Percentiles rank a stretch among this genome's conserved stretches.
Conservation (phyloP, 2,888 invertebrate species). For the Cheilosia vulpina region DNA sequence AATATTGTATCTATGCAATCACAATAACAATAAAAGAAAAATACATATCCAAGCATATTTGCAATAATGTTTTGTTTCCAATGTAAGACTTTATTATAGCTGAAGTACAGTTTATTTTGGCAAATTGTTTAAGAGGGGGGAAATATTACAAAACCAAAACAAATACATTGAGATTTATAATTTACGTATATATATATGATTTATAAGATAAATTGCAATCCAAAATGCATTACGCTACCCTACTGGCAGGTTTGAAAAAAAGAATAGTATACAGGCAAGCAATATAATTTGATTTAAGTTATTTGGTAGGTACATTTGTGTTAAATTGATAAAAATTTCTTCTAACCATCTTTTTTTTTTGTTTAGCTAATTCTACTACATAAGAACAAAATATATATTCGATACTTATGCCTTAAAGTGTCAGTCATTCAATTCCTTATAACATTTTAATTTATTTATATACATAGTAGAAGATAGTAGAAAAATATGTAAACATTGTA, state of each 20-base stretch:
- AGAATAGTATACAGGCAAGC: conserved; percentile 57
- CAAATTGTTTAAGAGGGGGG: conserved; percentile 19
- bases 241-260: conserved; percentile 53
- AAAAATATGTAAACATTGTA: conserved; percentile 22
- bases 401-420: conserved; percentile 80
- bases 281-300: conserved; percentile 46
- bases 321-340: conserved; percentile 57
- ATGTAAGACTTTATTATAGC: conserved; percentile 25
- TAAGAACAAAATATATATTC: conserved; percentile 51
- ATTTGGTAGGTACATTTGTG: conserved; percentile 78
- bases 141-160: conserved; percentile 15
- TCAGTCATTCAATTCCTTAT: conserved; percentile 82
- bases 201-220: conserved; percentile 52
- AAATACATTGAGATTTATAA: conserved; percentile 26
- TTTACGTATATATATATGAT: conserved; percentile 19
- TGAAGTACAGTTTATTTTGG: conserved; percentile 33
- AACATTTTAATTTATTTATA: conserved; percentile 42
- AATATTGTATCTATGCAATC: conserved; percentile 27
- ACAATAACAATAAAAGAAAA: conserved; percentile 14
- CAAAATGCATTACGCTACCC: conserved; percentile 76
- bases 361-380: conserved; percentile 42
- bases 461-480: conserved; percentile 25
- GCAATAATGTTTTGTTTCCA: conserved; percentile 11
- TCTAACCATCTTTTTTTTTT: conserved; percentile 7
- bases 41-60: conserved; percentile 45